phyloP scores from a whole-genome alignment of 2,888 invertebrate species.

The Diarsia dahlii region DNA sequence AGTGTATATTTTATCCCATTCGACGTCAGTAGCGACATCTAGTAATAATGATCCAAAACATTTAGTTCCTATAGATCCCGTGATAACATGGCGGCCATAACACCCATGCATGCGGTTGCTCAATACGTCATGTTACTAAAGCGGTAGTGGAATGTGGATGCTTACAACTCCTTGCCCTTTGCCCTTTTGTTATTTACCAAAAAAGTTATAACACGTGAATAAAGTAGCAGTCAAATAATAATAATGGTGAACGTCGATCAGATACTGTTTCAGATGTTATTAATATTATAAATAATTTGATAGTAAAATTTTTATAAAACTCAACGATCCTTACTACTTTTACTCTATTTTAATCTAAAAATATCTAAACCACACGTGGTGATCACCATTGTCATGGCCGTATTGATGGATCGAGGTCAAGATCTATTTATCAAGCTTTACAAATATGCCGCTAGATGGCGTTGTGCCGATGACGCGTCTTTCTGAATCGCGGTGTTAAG shows the following conservation, averaged over 20 bases:
- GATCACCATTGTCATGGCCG: too few relatives aligned
- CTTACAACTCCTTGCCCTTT: too few relatives aligned
- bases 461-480: not conserved
- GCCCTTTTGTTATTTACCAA: too few relatives aligned
- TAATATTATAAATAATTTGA: not conserved
- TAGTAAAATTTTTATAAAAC: not conserved
- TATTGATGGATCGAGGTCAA: not conserved
- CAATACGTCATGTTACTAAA: not conserved
- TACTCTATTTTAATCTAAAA: too few relatives aligned
- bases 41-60: not conserved
- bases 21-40: constrained; percentile 37
- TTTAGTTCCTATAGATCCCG: constrained; percentile 40
- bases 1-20: not conserved
- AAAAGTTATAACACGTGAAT: not conserved
- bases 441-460: not conserved
- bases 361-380: not conserved
- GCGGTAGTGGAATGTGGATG: not conserved
- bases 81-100: not conserved
- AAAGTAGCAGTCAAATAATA: too few relatives aligned
- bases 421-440: not conserved
- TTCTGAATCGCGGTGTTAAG: constrained; percentile 13
- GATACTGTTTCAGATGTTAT: not conserved
- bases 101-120: not conserved
- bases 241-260: not conserved
- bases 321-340: not conserved